Percentiles rank a stretch among this genome's conserved stretches.
Evolutionary conservation across 2,888 invertebrate genomes (phyloP).

Genomic region (Lypha dubia): DNA sequence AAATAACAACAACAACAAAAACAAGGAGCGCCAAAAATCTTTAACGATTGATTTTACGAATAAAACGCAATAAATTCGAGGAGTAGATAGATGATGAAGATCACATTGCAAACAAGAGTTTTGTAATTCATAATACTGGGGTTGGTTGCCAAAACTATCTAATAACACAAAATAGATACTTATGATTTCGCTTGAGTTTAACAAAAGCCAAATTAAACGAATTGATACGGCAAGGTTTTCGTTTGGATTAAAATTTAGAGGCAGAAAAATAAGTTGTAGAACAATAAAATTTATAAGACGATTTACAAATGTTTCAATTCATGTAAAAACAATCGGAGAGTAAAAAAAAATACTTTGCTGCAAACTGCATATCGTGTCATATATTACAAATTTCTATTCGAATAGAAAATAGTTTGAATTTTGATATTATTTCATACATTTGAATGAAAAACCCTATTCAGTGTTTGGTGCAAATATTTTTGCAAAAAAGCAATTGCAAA

Average conservation of each 20-base stretch:
- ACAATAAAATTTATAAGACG: constrained; percentile 38
- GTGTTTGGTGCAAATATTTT: no score
- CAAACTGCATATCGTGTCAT: no score
- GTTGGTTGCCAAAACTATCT: constrained; percentile 3
- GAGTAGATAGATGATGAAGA: constrained; percentile 21
- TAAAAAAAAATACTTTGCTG: not conserved
- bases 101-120: constrained; percentile 9
- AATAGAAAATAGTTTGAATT: not conserved
- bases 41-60: constrained; percentile 21
- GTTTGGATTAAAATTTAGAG: not conserved
- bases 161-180: not conserved
- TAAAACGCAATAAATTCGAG: constrained; percentile 14
- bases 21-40: constrained; percentile 56
- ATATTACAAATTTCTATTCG: no score
- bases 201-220: constrained; percentile 8
- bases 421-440: no score
- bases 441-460: no score
- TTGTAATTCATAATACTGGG: not conserved
- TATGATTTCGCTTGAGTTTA: not conserved
- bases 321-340: constrained; percentile 9
- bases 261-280: not conserved
- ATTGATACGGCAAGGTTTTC: not conserved
- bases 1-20: constrained; percentile 32
- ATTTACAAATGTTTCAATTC: constrained; percentile 37
- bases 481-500: no score